phyloP scores from a whole-genome alignment of 2,113 vertebrate genomes.

The Eretmochelys imbricata region DNA sequence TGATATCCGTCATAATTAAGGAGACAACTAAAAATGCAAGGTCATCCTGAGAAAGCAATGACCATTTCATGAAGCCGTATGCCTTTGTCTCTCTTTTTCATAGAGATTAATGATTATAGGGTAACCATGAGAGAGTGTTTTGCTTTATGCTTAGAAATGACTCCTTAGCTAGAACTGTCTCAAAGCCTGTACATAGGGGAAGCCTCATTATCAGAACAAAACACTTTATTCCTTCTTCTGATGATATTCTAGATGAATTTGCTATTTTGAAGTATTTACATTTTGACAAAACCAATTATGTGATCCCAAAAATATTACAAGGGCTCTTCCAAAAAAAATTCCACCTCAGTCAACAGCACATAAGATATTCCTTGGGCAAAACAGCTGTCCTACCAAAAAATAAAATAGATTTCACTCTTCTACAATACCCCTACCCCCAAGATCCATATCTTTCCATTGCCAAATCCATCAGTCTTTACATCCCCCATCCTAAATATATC shows the following conservation, averaged over 20 bases:
- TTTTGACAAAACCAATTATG: slow-evolving; percentile 44
- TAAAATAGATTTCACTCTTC: slow-evolving; percentile 56
- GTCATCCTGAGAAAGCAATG: not conserved
- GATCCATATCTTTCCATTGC: slow-evolving; percentile 40
- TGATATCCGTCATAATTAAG: not conserved
- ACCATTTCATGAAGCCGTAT: not conserved
- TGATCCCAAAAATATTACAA: slow-evolving; percentile 63
- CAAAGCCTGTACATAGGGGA: not conserved
- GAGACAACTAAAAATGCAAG: not conserved
- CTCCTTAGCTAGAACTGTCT: not conserved
- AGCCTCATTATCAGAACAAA: slow-evolving; percentile 13
- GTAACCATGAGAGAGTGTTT: slow-evolving; percentile 14
- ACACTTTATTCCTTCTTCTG: not conserved
- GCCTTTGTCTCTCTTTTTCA: fast-evolving
- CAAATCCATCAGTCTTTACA: slow-evolving; percentile 46
- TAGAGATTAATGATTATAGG: not conserved
- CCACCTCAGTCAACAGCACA: slow-evolving; percentile 58
- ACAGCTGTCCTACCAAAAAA: slow-evolving; percentile 54
- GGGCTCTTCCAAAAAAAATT: slow-evolving; percentile 50
- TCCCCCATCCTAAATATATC: slow-evolving; percentile 21
- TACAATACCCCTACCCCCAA: slow-evolving; percentile 45
- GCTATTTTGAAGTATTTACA: slow-evolving; percentile 57
- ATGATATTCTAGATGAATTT: slow-evolving; percentile 32
- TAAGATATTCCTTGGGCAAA: slow-evolving; percentile 59
- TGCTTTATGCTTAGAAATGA: slow-evolving; percentile 3